Percentiles rank a stretch among this genome's conserved stretches.
Evolutionary conservation across 2,888 invertebrate species (phyloP).

Genomic region (Drosophila setosimentum): DNA sequence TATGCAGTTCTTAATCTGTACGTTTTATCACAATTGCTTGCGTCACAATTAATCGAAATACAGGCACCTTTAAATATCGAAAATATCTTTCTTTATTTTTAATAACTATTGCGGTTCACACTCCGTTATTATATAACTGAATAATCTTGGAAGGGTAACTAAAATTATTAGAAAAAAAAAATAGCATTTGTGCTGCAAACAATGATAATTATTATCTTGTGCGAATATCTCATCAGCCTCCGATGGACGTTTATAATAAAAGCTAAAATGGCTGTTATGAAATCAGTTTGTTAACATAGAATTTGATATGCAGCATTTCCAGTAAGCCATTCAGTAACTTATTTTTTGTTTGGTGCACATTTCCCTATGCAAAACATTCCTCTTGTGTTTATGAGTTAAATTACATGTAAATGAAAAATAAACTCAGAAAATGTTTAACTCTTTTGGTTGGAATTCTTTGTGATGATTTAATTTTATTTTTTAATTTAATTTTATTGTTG

Average conservation of each 20-base stretch:
- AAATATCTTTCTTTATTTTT: not conserved
- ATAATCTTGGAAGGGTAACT: not conserved
- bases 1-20: not conserved
- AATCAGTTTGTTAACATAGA: not conserved
- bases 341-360: conserved; percentile 3
- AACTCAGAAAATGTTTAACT: conserved; percentile 26
- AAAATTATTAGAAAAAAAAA: not conserved
- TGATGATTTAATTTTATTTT: conserved; percentile 53
- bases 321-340: not conserved
- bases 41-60: not conserved
- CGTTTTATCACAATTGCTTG: not conserved
- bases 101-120: not conserved
- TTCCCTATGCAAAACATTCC: conserved; percentile 17
- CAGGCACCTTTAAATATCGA: too few species aligned
- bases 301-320: not conserved
- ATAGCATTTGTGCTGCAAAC: not conserved
- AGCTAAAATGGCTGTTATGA: not conserved
- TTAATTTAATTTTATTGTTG: conserved; percentile 55
- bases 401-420: conserved; percentile 19
- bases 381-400: conserved; percentile 28
- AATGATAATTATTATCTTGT: not conserved
- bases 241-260: too few species aligned
- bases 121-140: not conserved
- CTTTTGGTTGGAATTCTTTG: conserved; percentile 15
- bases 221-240: not conserved